A percentile compares a stretch with the other conserved stretches of the same genome.
Conservation (phyloP, 1,140 invertebrate species). For the Drosophila persimilis region DNA sequence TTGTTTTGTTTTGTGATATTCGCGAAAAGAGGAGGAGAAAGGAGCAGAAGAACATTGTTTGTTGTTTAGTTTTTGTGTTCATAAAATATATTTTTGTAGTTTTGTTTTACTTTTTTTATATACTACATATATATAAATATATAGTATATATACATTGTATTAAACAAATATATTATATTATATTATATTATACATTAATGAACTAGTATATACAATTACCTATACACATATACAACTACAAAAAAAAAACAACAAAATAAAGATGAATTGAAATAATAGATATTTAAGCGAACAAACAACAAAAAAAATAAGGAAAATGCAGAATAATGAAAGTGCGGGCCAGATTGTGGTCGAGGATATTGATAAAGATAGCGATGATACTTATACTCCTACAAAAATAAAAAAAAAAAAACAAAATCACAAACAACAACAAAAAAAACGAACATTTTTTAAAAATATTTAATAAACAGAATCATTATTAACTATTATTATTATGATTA, state of each 20-base stretch:
- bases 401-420: constrained; percentile 14
- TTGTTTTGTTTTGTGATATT: constrained; percentile 62
- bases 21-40: constrained; percentile 19
- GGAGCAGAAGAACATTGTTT: constrained; percentile 39
- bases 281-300: constrained; percentile 47
- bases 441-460: constrained; percentile 79
- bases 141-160: constrained; percentile 50
- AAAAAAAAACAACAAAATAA: constrained; percentile 48
- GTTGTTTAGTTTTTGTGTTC: constrained; percentile 65
- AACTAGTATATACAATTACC: constrained; percentile 60
- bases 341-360: constrained; percentile 48
- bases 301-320: constrained; percentile 15
- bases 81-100: constrained; percentile 49
- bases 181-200: constrained; percentile 58
- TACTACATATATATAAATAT: constrained; percentile 30
- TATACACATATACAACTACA: constrained; percentile 39
- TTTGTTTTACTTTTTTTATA: constrained; percentile 52
- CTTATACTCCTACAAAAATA: constrained; percentile 62
- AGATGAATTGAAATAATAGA: constrained; percentile 75
- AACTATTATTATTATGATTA: constrained; percentile 64
- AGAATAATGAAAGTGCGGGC: constrained; percentile 22
- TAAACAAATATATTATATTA: constrained; percentile 31
- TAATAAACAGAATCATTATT: constrained; percentile 79
- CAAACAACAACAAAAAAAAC: constrained; percentile 36
- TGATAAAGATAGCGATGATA: constrained; percentile 66